phyloP scores from a whole-genome alignment of 2,113 vertebrate species.

The Danionella cerebrum region DNA sequence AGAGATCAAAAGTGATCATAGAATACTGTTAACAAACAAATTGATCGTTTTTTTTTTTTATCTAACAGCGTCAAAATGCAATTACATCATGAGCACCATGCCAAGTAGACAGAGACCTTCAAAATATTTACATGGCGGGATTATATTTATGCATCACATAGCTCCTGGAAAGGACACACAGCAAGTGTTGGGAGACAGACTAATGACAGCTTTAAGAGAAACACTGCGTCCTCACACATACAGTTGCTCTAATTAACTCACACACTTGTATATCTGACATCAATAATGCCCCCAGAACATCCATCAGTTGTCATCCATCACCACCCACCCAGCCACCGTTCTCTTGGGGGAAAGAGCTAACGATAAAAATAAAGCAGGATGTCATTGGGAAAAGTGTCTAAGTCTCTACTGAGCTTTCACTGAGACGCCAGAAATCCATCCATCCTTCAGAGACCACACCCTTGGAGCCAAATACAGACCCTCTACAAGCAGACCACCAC shows the following conservation, averaged over 20 bases:
- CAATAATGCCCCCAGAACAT: neutral
- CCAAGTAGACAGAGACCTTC: neutral
- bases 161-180: neutral
- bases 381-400: constrained; percentile 5
- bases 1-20: too few species aligned
- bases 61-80: neutral
- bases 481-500: neutral
- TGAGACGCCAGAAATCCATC: constrained; percentile 1
- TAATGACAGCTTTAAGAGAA: neutral
- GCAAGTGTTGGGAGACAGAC: neutral
- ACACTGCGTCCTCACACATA: neutral
- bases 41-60: neutral
- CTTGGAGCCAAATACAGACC: neutral
- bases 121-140: neutral
- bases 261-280: neutral
- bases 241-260: neutral
- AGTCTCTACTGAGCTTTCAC: neutral
- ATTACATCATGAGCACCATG: neutral
- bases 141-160: neutral
- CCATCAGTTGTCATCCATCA: neutral
- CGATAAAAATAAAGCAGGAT: neutral
- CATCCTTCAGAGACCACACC: neutral
- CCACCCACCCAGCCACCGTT: neutral
- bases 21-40: neutral
- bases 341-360: neutral